phyloP scores from a whole-genome alignment of 2,888 invertebrate genomes.

The Thecocarcelia acutangulata region DNA sequence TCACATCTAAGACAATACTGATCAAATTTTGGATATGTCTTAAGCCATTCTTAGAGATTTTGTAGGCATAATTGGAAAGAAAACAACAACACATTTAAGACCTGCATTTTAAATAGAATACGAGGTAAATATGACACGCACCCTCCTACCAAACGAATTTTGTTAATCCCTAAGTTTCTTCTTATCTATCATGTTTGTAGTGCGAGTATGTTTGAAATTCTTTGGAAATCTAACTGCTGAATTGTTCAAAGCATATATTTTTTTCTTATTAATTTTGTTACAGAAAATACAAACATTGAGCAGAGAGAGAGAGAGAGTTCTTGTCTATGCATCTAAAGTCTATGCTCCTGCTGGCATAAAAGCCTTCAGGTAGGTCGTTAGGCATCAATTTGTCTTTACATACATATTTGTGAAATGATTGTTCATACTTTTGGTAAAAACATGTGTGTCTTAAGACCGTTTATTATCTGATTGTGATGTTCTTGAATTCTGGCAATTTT shows the following conservation, averaged over 20 bases:
- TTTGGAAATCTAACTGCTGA: constrained; percentile 51
- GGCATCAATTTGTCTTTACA: constrained; percentile 12
- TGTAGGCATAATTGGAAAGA: neutral
- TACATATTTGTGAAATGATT: neutral
- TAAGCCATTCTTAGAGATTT: constrained; percentile 32
- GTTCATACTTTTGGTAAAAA: neutral
- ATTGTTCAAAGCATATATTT: constrained; percentile 52
- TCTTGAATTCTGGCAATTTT: constrained; percentile 4
- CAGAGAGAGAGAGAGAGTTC: neutral
- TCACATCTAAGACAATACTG: constrained; percentile 59
- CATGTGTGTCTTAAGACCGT: neutral
- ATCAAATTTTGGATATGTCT: constrained; percentile 29
- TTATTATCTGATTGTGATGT: too few relatives aligned
- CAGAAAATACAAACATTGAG: neutral
- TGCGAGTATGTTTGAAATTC: constrained; percentile 30
- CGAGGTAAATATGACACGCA: constrained; percentile 4
- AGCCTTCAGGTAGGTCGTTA: constrained; percentile 61
- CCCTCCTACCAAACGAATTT: constrained; percentile 32
- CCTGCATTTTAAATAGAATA: constrained; percentile 20
- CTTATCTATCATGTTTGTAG: constrained; percentile 9
- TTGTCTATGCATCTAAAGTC: constrained; percentile 47
- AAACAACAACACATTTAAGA: constrained; percentile 33
- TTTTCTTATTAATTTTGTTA: constrained; percentile 52
- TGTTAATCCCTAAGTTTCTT: constrained; percentile 45
- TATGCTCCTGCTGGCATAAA: neutral